phyloP scores from a whole-genome alignment of 2,888 invertebrate species.

The Amblyteles armatorius region DNA sequence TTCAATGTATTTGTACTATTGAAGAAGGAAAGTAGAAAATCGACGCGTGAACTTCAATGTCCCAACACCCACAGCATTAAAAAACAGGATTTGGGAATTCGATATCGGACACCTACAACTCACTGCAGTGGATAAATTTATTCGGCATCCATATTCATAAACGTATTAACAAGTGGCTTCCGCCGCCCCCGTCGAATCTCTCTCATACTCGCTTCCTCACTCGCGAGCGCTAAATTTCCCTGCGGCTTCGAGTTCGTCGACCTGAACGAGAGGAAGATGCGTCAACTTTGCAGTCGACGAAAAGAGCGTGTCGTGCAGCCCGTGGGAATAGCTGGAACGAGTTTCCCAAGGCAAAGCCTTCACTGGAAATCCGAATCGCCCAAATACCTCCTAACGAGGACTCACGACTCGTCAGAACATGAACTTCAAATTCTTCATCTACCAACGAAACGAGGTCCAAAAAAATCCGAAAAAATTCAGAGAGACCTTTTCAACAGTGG shows the following conservation, averaged over 20 bases:
- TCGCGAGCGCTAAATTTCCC: background rate
- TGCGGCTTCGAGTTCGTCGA: conserved; percentile 51
- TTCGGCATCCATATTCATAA: conserved; percentile 52
- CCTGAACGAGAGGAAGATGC: conserved; percentile 53
- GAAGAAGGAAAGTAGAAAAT: background rate
- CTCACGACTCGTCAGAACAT: background rate
- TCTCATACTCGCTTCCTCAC: conserved; percentile 12
- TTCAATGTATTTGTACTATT: background rate
- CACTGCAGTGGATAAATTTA: conserved; percentile 34
- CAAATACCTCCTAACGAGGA: too few relatives aligned
- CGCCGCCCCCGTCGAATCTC: conserved; percentile 58
- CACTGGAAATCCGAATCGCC: background rate
- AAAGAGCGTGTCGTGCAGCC: conserved; percentile 24
- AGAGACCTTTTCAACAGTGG: background rate
- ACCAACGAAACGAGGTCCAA: background rate
- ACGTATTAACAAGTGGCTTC: conserved; percentile 52
- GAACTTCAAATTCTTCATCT: background rate
- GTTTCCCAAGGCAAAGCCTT: background rate
- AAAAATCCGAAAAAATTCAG: background rate
- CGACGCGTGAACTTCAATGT: background rate
- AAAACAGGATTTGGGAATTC: conserved; percentile 2
- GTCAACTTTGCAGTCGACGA: conserved; percentile 47
- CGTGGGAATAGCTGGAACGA: background rate
- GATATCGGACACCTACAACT: conserved; percentile 31
- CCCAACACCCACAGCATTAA: background rate